Base-by-base conservation (phyloP, 2,888 invertebrate species). In the Xylophagus ater region DNA sequence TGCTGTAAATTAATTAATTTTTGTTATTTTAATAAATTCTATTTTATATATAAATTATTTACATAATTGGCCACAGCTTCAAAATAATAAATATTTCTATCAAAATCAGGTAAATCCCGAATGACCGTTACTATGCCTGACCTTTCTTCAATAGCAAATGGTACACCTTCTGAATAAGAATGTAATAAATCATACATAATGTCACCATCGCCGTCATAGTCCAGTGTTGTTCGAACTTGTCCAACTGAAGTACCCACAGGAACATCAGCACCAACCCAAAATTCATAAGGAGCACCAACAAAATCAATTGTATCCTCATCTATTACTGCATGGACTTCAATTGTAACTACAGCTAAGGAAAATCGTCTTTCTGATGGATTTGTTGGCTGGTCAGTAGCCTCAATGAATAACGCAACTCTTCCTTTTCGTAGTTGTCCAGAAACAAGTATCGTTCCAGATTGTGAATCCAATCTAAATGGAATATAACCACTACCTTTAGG, bases 131-230 rank as follows among this genome's bases (percentile, higher is more conserved):
- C 86, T 1, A 85, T 83, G 4, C 90, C 90, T 3, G 86, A 83
- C 43, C 78, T 71, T 58, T 89, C 87, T 66, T 89, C 89, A 17
- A 90, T 85, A 4, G 85, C 88, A 62, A 90, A 89, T 4, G 90
- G 90, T n/a, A 88, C 88, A 74, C 86, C 87, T 65, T 87, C 87
- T 51, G 86, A 78, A 56, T 88, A 88, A 48, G 83, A 80, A 59
- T 88, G 88, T 35, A 88, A 61, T 4, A 88, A 67, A 61, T 88
- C 87, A 55, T 84, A 88, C 47, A 82, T 72, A 2, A 65, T 59
- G 26, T 63, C 71, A 34, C 74, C 75, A 45, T 72, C 73, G 34
- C 72, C 74, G 38, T 79, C 76, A 51, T 78, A 73, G 4, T 76
- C 76, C 38, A 84, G 76, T 19, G 78, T 81, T 2, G 85, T 75